Base-by-base conservation (phyloP, 2,888 invertebrate species). In the Lithophane semibrunnea region DNA sequence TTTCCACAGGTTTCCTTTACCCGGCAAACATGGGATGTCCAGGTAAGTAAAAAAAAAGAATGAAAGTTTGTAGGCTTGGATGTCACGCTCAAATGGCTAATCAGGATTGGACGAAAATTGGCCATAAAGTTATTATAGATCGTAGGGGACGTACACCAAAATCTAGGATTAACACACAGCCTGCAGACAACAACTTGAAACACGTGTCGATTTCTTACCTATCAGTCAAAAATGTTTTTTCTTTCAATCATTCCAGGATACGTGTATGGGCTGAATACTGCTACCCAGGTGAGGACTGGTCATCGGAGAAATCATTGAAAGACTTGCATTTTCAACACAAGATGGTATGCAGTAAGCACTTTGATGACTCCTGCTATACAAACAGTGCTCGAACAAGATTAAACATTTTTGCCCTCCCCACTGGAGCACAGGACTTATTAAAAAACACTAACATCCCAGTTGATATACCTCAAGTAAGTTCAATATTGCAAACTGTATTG, bases 1-100 rank as follows among this genome's bases (percentile, higher is more conserved):
- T n/a, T 73, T 73, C 58, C 73, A 73, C 58, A 58, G 73, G 37
- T 73, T 73, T 58, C 73, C 73, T 24, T 73, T 73, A 49, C 73
- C 73, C n/a, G 73, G 73, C 24, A 73, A 70, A 70, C 58, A 58
- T 70, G 73, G 71, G 7, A 24, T 70, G n/a, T 49, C 56, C 49
- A 73, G 73, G 73, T 73, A 21, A 13, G 1, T 29, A 29, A 60
- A n/a, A n/a, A 54, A 12, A n/a, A 56, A 18, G 18, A 37, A 37
- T 18, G 18, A 52, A 18, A 52, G 21, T 52, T 52, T 52, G 52
- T 2, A 18, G 8, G 8, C 18, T 52, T 52, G 52, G 8, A 7
- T 52, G 16, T 49, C 16, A 49, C 7, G 49, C 49, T 18, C 52
- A 18, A 52, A 52, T 52, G 21, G 52, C 21, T 52, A 3, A 52